These are phyloP conservation scores for Hanleya hanleyi DNA, from an alignment of 2,888 invertebrate genomes.

Conservation along the genomic window DNA sequence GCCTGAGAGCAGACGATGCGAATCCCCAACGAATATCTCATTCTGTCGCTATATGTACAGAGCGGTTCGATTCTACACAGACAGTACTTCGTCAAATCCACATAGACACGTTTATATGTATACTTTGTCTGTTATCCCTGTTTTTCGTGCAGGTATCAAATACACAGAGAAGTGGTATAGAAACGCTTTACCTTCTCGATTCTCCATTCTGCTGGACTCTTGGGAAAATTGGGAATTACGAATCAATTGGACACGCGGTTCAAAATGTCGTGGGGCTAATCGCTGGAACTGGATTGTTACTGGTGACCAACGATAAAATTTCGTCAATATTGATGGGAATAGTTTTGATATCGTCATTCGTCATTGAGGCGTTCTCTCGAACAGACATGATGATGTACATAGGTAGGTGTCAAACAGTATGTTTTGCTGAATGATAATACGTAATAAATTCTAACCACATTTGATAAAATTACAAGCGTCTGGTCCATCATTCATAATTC, in stretches of 20 bases:
- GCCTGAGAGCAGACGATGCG: slow-evolving; percentile 30
- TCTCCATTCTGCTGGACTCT: slow-evolving; percentile 49
- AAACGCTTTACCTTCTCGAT: slow-evolving; percentile 39
- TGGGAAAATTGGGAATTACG: slow-evolving; percentile 36
- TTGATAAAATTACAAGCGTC: no score
- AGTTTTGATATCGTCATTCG: slow-evolving; percentile 8
- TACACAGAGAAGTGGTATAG: slow-evolving; percentile 34
- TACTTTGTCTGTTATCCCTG: slow-evolving; percentile 31
- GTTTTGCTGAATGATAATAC: no score
- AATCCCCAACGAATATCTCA: neutral
- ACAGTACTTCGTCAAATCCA: slow-evolving; percentile 24
- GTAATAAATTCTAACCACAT: no score
- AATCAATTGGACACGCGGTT: slow-evolving; percentile 16
- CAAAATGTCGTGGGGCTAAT: slow-evolving; percentile 34
- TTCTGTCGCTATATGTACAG: slow-evolving; percentile 12
- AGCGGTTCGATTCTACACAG: slow-evolving; percentile 30
- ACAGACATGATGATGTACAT: slow-evolving; percentile 17
- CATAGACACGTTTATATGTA: slow-evolving; percentile 42
- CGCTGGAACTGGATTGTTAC: slow-evolving; percentile 35
- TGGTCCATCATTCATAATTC: no score
- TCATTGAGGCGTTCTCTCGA: slow-evolving; percentile 11
- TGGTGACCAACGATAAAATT: slow-evolving; percentile 34
- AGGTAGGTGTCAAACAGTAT: no score
- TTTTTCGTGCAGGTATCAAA: slow-evolving; percentile 19
- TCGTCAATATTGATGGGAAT: slow-evolving; percentile 22